Percentiles rank a stretch among this genome's conserved stretches.
phyloP scores from a whole-genome alignment of 2,113 vertebrate species.

The Rostratula benghalensis region DNA sequence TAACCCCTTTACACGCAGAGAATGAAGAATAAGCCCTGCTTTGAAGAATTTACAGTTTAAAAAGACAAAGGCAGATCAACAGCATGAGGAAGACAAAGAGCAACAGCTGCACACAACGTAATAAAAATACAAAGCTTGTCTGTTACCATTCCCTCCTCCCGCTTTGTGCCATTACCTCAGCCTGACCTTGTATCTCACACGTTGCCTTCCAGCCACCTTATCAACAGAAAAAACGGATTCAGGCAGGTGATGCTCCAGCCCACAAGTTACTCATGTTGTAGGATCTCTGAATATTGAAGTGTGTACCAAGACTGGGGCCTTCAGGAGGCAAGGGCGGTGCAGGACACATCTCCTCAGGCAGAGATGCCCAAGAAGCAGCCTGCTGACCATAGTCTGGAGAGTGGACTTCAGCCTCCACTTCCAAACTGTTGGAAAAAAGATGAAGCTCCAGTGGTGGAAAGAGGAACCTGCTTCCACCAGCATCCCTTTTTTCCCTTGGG shows the following conservation, averaged over 20 bases:
- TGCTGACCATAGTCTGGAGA: not conserved
- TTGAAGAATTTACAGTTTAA: not conserved
- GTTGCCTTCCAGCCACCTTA: not conserved
- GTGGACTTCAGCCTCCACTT: not conserved
- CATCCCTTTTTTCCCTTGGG: not conserved
- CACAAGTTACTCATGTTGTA: not conserved
- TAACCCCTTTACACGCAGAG: not conserved
- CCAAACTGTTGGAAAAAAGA: not conserved
- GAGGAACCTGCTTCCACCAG: not conserved
- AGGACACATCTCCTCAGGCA: not conserved
- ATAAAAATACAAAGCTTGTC: not conserved
- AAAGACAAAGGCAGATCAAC: not conserved
- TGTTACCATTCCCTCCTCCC: not conserved
- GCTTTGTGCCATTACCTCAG: not conserved
- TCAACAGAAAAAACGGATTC: not conserved
- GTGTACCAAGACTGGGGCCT: not conserved
- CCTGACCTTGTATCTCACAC: not conserved
- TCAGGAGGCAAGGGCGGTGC: not conserved
- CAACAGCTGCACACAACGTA: not conserved
- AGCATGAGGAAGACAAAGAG: slow-evolving; percentile 10
- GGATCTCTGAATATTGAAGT: not conserved
- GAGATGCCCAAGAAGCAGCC: not conserved
- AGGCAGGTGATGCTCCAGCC: not conserved
- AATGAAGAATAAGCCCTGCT: not conserved
- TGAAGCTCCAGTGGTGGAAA: not conserved